Evolutionary conservation across 2,113 vertebrate species (phyloP).

Genomic region (Plestiodon gilberti): DNA sequence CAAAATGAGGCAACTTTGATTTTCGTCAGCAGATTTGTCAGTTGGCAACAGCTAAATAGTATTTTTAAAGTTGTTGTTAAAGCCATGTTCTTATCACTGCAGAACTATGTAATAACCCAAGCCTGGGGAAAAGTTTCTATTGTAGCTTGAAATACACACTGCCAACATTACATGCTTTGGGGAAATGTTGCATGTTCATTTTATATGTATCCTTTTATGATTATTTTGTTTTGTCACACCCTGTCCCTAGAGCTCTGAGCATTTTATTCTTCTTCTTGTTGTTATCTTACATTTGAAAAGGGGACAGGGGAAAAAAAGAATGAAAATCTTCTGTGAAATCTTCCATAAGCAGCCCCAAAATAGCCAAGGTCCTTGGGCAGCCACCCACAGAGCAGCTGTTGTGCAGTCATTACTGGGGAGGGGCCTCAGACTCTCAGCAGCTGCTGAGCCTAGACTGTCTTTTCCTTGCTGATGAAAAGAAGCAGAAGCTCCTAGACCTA

Average conservation of each 20-base stretch:
- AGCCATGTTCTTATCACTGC: neutral
- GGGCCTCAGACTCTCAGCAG: neutral
- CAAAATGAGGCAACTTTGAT: neutral
- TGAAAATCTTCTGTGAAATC: neutral
- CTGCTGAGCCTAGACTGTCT: neutral
- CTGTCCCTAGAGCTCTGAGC: neutral
- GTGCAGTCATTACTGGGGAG: neutral
- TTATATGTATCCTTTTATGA: neutral
- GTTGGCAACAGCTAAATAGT: slow-evolving; percentile 5
- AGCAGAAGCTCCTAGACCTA: too few relatives aligned
- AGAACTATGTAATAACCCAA: neutral
- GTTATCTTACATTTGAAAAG: neutral
- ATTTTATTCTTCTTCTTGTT: neutral
- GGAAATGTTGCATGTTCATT: too few relatives aligned
- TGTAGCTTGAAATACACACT: neutral
- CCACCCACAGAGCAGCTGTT: neutral
- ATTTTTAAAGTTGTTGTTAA: neutral
- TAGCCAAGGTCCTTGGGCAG: neutral
- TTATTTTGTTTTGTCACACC: neutral
- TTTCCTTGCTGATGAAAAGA: neutral
- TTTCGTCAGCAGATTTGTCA: neutral
- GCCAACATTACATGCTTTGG: neutral
- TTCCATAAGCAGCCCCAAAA: neutral
- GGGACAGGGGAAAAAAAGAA: too few relatives aligned
- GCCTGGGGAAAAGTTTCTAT: neutral